These are phyloP conservation scores for Poeciliopsis infans DNA, from an alignment of 2,797 vertebrate species.

Conservation along the genomic window DNA sequence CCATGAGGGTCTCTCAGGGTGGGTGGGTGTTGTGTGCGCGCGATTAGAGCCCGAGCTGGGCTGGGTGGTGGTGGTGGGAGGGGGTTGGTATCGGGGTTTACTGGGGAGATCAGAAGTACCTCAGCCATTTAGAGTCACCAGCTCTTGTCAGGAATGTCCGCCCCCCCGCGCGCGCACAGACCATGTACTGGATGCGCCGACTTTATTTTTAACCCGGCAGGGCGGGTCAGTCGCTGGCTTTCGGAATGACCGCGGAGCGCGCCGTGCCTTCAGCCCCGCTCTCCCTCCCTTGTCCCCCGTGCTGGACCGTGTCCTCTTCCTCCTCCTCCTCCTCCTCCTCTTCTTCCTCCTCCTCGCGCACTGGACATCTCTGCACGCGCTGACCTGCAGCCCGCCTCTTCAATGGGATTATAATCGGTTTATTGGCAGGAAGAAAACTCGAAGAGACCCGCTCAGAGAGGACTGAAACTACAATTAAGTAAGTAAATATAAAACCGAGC, in stretches of 20 bases:
- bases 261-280: slow-evolving; percentile 56
- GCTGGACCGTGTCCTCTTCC: slow-evolving; percentile 48
- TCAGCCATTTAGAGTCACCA: slow-evolving; percentile 84
- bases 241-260: slow-evolving; percentile 76
- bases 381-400: slow-evolving; percentile 60
- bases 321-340: slow-evolving; percentile 41
- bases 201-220: slow-evolving; percentile 85
- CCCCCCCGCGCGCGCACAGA: slow-evolving; percentile 71
- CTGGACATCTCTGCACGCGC: slow-evolving; percentile 50
- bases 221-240: slow-evolving; percentile 77
- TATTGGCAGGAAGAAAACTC: slow-evolving; percentile 54
- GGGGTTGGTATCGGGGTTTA: slow-evolving; percentile 9
- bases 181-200: slow-evolving; percentile 72
- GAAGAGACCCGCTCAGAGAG: slow-evolving; percentile 38
- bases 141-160: slow-evolving; percentile 80
- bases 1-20: slow-evolving; percentile 43
- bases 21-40: slow-evolving; percentile 47
- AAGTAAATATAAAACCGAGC: slow-evolving; percentile 49
- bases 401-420: slow-evolving; percentile 75
- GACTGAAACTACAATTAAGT: slow-evolving; percentile 41
- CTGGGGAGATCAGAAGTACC: slow-evolving; percentile 54
- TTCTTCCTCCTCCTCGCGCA: slow-evolving; percentile 39
- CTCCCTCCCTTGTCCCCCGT: slow-evolving; percentile 55
- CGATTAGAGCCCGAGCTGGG: slow-evolving; percentile 51
- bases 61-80: not conserved